These are phyloP conservation scores for Passerina amoena DNA, from an alignment of 2,113 vertebrate species.

Conservation along the genomic window DNA sequence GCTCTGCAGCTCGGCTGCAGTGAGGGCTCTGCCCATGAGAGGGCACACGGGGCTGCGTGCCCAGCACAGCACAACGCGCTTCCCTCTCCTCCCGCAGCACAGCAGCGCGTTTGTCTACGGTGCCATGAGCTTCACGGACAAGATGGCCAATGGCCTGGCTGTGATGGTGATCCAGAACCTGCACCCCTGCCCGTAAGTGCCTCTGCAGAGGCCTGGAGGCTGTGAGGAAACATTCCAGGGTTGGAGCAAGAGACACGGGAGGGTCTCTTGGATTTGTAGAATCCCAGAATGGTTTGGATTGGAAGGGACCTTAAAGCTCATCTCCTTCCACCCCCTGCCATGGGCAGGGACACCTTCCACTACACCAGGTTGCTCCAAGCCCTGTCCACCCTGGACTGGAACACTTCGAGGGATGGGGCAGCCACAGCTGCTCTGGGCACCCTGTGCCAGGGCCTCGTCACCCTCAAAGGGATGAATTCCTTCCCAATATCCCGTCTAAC, in stretches of 20 bases:
- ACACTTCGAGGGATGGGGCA: background rate
- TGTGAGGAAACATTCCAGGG: background rate
- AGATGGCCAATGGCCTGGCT: conserved; percentile 89
- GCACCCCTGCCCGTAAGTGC: conserved; percentile 89
- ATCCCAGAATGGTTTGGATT: background rate
- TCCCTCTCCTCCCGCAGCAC: conserved; percentile 75
- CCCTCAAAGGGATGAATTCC: rapidly evolving
- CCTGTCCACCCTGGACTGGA: background rate
- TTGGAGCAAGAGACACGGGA: rapidly evolving
- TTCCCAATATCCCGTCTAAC: background rate
- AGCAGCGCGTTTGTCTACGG: conserved; percentile 93
- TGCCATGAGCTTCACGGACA: conserved; percentile 95
- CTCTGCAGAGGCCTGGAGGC: background rate
- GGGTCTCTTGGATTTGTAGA: background rate
- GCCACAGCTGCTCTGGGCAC: background rate
- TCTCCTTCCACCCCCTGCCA: background rate
- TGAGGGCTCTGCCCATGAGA: conserved; percentile 19
- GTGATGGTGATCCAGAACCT: conserved; percentile 89
- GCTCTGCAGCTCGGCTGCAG: background rate
- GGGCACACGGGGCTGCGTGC: background rate
- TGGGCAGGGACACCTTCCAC: background rate
- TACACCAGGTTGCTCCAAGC: background rate
- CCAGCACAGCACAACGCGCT: background rate
- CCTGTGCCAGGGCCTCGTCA: background rate
- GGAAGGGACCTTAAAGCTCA: background rate